Evolutionary conservation across 2,888 invertebrate genomes (phyloP), one percentile per base, ranked within the genome.

Genomic region (Stegophylla sp.): DNA sequence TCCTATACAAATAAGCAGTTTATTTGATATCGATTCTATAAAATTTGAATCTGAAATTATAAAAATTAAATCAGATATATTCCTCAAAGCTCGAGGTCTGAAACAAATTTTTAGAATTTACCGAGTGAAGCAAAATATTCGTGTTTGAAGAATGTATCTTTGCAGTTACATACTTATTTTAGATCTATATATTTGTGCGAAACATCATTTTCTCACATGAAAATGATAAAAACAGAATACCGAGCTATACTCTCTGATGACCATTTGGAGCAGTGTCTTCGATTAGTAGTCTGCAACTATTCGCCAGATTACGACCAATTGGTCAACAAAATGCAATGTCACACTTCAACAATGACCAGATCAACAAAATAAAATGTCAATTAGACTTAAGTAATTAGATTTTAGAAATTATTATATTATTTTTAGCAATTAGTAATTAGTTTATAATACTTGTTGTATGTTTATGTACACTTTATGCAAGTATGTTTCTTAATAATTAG

Each of bases 31-130:
- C 26, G 13, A 26, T 15, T 59, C 13, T 59, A 59, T 26, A 53
- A 1, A 53, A 23, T 56, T 56, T 23, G 56, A 15, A 23, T 56
- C 56, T 12, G 7, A 59, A 51, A 51, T 51, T 51, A 51, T 51
- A 51, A 51, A 90, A 87, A 88, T 87, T 84, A 85, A 83, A 83
- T 66, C 69, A 66, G 66, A 67, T 67, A 67, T 67, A 67, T 67
- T 48, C 17, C 48, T 26, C 26, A 67, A 84, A 82, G 73, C 82
- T 75, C 45, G 72, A 77, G 20, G 51, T 41, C 64, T 61, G 45
- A 48, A 48, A 67, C 45, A 17, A 45, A 48, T 45, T 48, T 67
- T 67, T 67, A 15, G 67, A 67, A 64, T 64, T 43, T 64, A 64
- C 64, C 20, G 64, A 64, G 41, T 43, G 20, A 64, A 64, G 41